Conservation (phyloP, 2,113 vertebrate genomes). For the Microtus richardsoni region DNA sequence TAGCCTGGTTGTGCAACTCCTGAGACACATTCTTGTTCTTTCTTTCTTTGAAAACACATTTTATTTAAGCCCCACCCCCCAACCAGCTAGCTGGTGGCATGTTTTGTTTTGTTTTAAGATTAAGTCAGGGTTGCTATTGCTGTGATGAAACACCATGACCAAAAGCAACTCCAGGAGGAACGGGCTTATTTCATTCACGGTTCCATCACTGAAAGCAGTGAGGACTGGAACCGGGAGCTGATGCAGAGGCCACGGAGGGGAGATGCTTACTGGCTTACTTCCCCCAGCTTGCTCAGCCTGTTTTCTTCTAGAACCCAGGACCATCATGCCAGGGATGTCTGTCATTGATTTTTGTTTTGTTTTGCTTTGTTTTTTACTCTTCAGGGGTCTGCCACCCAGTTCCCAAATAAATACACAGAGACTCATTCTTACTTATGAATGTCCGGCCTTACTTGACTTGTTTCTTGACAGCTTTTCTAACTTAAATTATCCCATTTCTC, state of each 20-base stretch:
- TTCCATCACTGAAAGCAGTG: not conserved
- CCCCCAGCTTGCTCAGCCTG: not conserved
- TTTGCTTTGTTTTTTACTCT: no score
- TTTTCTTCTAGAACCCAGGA: not conserved
- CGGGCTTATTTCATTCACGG: not conserved
- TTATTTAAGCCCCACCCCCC: not conserved
- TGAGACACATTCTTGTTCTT: not conserved
- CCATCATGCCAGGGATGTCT: not conserved
- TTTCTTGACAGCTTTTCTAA: no score
- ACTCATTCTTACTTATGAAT: no score
- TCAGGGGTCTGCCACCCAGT: no score
- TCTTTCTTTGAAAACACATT: not conserved
- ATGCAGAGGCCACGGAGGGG: not conserved
- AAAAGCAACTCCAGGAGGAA: not conserved
- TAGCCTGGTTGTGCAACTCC: not conserved
- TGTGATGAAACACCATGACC: not conserved
- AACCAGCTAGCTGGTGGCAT: no score
- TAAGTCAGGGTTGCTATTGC: no score
- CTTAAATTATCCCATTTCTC: no score
- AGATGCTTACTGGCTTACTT: not conserved
- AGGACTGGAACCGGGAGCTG: not conserved
- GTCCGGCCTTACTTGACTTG: no score
- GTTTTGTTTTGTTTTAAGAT: not conserved
- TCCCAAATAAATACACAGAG: no score
- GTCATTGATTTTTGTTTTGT: no score